phyloP scores from a whole-genome alignment of 1,140 invertebrate species.

The Tetragnatha versicolor region DNA sequence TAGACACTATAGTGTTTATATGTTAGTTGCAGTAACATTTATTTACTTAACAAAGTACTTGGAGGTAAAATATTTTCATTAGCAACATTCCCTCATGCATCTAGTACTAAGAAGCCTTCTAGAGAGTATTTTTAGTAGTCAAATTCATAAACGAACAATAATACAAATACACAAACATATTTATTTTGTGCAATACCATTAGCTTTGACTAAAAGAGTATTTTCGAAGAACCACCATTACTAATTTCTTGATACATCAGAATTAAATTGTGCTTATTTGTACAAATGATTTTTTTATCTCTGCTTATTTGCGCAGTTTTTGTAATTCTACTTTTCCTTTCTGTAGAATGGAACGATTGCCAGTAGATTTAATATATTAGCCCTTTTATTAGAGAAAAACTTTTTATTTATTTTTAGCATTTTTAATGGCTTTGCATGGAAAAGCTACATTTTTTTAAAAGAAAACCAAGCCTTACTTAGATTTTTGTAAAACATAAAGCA shows the following conservation, averaged over 20 bases:
- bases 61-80: constrained; percentile 42
- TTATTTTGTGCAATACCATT: neutral
- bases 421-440: neutral
- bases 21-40: constrained; percentile 29
- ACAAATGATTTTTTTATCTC: no score
- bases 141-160: neutral
- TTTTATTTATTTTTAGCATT: neutral
- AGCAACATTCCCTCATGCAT: constrained; percentile 42
- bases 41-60: constrained; percentile 19
- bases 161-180: neutral
- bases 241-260: neutral
- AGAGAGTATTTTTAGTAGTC: neutral
- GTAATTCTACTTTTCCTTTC: no score
- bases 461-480: neutral
- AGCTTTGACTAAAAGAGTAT: no score
- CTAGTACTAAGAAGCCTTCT: neutral
- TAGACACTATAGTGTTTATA: constrained; percentile 38
- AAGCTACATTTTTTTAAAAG: neutral
- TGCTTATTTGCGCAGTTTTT: no score
- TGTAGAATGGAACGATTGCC: no score
- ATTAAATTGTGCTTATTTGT: constrained; percentile 5
- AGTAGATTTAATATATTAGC: no score
- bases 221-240: no score
- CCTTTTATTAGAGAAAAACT: no score
- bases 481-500: neutral